Percentiles rank a stretch among this genome's conserved stretches.
Conservation (phyloP, 2,888 invertebrate species). For the Macrophya annulata region DNA sequence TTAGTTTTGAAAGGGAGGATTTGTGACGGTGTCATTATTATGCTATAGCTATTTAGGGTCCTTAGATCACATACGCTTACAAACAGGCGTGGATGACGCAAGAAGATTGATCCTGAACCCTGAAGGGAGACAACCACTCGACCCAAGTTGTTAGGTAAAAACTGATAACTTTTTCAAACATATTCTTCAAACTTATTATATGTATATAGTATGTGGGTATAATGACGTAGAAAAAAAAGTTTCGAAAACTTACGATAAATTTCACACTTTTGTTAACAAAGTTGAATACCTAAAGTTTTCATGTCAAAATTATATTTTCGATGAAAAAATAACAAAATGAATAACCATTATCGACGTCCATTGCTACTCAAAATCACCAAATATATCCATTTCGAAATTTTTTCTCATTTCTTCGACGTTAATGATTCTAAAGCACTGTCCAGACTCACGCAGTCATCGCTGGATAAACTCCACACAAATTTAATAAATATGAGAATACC, state of each 20-base stretch:
- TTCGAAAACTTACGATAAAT: conserved; percentile 9
- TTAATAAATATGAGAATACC: background rate
- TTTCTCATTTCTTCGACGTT: background rate
- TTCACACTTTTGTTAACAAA: background rate
- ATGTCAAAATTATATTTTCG: background rate
- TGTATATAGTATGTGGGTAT: conserved; percentile 17
- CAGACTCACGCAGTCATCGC: background rate
- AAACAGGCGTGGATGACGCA: conserved; percentile 35
- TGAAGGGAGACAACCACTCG: conserved; percentile 13
- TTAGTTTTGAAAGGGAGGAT: conserved; percentile 61
- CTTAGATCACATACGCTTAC: background rate
- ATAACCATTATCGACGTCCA: background rate
- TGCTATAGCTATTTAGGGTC: conserved; percentile 17
- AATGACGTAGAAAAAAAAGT: background rate
- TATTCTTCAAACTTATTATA: conserved; percentile 24
- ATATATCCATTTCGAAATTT: background rate
- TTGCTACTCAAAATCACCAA: background rate
- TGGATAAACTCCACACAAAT: background rate
- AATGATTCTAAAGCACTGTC: background rate
- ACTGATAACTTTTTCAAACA: conserved; percentile 22
- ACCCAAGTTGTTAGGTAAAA: conserved; percentile 23
- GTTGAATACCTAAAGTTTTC: background rate
- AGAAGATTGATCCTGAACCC: conserved; percentile 18
- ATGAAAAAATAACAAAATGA: background rate
- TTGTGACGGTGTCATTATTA: conserved; percentile 61